These are phyloP conservation scores for Anagrus nilaparvatae DNA, from an alignment of 1,140 invertebrate species.

Conservation along the genomic window DNA sequence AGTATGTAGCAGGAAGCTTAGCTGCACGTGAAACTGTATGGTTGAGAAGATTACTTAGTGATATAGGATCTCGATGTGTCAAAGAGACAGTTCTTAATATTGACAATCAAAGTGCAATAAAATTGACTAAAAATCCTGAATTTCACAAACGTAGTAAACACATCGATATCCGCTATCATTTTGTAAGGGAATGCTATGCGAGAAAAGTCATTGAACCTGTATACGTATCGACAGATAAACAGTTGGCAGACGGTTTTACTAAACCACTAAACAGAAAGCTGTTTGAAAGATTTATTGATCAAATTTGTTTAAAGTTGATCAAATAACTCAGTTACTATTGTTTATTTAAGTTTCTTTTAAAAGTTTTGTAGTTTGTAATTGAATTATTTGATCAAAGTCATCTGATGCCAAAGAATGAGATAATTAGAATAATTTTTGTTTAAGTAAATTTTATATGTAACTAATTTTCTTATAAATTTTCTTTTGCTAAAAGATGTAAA, in stretches of 20 bases:
- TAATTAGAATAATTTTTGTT: too few relatives aligned
- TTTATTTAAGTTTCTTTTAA: too few relatives aligned
- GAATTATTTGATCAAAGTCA: too few relatives aligned
- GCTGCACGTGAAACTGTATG: slow-evolving; percentile 16
- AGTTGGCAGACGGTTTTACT: slow-evolving; percentile 20
- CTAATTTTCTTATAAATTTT: too few relatives aligned
- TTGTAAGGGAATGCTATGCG: slow-evolving; percentile 21
- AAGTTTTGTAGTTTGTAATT: too few relatives aligned
- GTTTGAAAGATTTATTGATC: slow-evolving; percentile 5
- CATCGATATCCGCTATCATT: slow-evolving; percentile 25
- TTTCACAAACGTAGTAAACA: slow-evolving; percentile 29
- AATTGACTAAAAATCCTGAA: slow-evolving; percentile 33
- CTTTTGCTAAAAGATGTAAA: too few relatives aligned
- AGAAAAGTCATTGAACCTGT: slow-evolving; percentile 13
- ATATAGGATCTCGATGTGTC: slow-evolving; percentile 10
- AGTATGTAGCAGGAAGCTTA: slow-evolving; percentile 22
- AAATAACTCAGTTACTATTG: too few relatives aligned
- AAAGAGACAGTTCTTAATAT: slow-evolving; percentile 15
- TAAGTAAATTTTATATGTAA: too few relatives aligned
- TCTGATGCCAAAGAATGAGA: too few relatives aligned
- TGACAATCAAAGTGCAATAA: slow-evolving; percentile 34
- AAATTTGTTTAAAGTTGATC: too few relatives aligned
- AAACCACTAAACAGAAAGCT: slow-evolving; percentile 17
- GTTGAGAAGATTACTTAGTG: slow-evolving; percentile 14
- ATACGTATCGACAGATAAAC: slow-evolving; percentile 15